A percentile compares a stretch with the other conserved stretches of the same genome.
Conservation (phyloP, 2,888 invertebrate species). For the Platycheirus albimanus region DNA sequence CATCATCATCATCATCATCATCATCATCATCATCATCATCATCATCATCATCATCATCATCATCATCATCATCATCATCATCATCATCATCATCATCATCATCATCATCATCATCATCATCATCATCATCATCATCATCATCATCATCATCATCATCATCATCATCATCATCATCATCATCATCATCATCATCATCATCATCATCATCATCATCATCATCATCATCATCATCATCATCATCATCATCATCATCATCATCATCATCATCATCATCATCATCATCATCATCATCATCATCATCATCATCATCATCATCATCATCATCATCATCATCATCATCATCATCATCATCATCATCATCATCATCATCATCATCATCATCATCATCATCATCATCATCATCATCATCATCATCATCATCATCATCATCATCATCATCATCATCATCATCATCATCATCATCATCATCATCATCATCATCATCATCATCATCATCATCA, state of each 20-base stretch:
- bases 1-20: slow-evolving; percentile 26
- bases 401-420: slow-evolving; percentile 26
- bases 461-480: slow-evolving; percentile 26
- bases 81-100: slow-evolving; percentile 26
- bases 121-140: slow-evolving; percentile 24
- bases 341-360: slow-evolving; percentile 26
- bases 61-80: slow-evolving; percentile 26
- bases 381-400: slow-evolving; percentile 26
- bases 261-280: slow-evolving; percentile 26
- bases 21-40: slow-evolving; percentile 26
- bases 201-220: slow-evolving; percentile 26
- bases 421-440: slow-evolving; percentile 26
- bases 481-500: slow-evolving; percentile 26
- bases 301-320: slow-evolving; percentile 26
- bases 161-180: slow-evolving; percentile 26
- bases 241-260: slow-evolving; percentile 26
- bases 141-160: slow-evolving; percentile 26
- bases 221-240: slow-evolving; percentile 26
- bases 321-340: slow-evolving; percentile 26
- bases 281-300: slow-evolving; percentile 26
- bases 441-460: slow-evolving; percentile 26
- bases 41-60: slow-evolving; percentile 26
- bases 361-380: slow-evolving; percentile 26
- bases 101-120: slow-evolving; percentile 26
- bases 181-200: slow-evolving; percentile 26